A percentile compares a stretch with the other conserved stretches of the same genome.
phyloP scores from a whole-genome alignment of 2,797 vertebrate genomes.

The Falco concolor region DNA sequence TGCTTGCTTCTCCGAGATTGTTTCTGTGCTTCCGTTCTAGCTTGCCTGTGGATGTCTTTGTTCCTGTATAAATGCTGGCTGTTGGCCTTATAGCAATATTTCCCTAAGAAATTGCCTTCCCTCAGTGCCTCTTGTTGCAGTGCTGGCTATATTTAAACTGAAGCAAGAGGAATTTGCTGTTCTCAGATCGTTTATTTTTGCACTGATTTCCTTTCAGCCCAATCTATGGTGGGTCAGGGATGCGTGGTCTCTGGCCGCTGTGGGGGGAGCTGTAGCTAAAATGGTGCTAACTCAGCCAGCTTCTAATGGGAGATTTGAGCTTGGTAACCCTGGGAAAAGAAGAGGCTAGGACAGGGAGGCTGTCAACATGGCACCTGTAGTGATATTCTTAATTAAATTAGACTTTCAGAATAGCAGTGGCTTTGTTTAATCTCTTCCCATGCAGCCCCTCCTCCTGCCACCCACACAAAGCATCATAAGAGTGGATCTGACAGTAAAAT shows the following conservation, averaged over 20 bases:
- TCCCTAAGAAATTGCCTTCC: background rate
- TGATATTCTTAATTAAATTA: slow-evolving; percentile 68
- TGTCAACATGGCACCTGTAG: slow-evolving; percentile 61
- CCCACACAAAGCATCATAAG: slow-evolving; percentile 66
- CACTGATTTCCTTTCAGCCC: slow-evolving; percentile 18
- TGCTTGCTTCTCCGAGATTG: background rate
- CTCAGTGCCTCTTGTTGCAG: background rate
- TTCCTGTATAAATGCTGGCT: background rate
- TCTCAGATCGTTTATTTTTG: slow-evolving; percentile 37
- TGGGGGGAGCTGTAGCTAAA: background rate
- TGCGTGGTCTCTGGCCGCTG: background rate
- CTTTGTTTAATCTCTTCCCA: slow-evolving; percentile 67
- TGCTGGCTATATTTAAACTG: background rate
- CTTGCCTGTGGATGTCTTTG: background rate
- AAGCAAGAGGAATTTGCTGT: slow-evolving; percentile 24
- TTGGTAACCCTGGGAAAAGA: background rate
- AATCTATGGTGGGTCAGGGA: background rate
- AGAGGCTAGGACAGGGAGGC: slow-evolving; percentile 28
- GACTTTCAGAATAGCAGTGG: slow-evolving; percentile 66
- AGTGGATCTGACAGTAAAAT: slow-evolving; percentile 56
- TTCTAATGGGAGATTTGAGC: slow-evolving; percentile 10
- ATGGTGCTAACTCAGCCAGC: slow-evolving; percentile 10
- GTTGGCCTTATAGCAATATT: background rate
- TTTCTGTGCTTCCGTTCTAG: background rate
- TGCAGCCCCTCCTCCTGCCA: slow-evolving; percentile 61